Percentiles rank a stretch among this genome's conserved stretches.
phyloP scores from a whole-genome alignment of 2,113 vertebrate genomes.

The Lepisosteus osseus region DNA sequence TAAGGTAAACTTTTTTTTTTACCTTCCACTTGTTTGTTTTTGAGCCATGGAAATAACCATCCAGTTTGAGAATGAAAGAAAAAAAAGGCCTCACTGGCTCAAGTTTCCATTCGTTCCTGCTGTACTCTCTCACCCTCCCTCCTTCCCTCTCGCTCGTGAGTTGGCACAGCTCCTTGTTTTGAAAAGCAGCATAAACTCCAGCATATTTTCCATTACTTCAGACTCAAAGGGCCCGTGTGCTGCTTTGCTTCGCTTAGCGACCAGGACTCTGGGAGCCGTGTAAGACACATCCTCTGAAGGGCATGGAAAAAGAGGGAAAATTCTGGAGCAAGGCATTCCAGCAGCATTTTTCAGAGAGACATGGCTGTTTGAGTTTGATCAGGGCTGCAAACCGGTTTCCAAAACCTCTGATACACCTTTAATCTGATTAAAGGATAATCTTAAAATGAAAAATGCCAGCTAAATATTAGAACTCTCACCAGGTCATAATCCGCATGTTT shows the following conservation, averaged over 20 bases:
- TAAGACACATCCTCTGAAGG: slow-evolving; percentile 20
- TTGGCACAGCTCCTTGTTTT: slow-evolving; percentile 38
- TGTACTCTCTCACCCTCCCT: neutral
- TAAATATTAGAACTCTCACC: neutral
- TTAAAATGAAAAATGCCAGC: slow-evolving; percentile 2
- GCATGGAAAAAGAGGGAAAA: slow-evolving; percentile 22
- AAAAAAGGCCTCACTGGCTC: neutral
- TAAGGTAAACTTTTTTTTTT: neutral
- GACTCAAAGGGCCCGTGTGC: slow-evolving; percentile 26
- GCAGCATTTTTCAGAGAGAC: slow-evolving; percentile 20
- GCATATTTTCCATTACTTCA: slow-evolving; percentile 57
- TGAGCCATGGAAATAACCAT: neutral
- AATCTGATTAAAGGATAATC: neutral
- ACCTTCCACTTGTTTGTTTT: neutral
- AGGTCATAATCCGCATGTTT: too few species aligned
- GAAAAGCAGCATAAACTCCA: slow-evolving; percentile 48
- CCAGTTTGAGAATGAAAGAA: neutral
- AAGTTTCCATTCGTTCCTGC: slow-evolving; percentile 11
- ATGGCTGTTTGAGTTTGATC: slow-evolving; percentile 10
- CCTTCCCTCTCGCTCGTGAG: neutral
- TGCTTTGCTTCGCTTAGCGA: slow-evolving; percentile 18
- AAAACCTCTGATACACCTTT: neutral
- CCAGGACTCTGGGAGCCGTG: slow-evolving; percentile 5
- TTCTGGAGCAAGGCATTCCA: slow-evolving; percentile 27
- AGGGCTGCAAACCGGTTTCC: neutral